phyloP scores from a whole-genome alignment of 2,113 vertebrate genomes.

The human (Homo sapiens) region GRCh38 chr20:15156501-15157000 shows the following conservation, averaged over 20 bases:
- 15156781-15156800: neutral
- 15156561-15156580: neutral
- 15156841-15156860: neutral
- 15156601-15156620: neutral
- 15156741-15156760: neutral
- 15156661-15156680: neutral
- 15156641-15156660: neutral
- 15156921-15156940: neutral
- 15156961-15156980: neutral
- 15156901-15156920: constrained; percentile 36
- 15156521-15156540: neutral
- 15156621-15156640: neutral
- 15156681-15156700: neutral
- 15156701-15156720: no score
- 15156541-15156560: neutral
- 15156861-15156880: neutral
- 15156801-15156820: neutral
- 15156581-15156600: neutral
- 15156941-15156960: neutral
- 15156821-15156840: neutral
- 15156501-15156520: neutral
- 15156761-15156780: neutral
- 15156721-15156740: neutral
- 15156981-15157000: neutral
- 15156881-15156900: neutral